A percentile compares a stretch with the other conserved stretches of the same genome.
Conservation (phyloP, 2,888 invertebrate genomes). For the Drosophila mercatorum region DNA sequence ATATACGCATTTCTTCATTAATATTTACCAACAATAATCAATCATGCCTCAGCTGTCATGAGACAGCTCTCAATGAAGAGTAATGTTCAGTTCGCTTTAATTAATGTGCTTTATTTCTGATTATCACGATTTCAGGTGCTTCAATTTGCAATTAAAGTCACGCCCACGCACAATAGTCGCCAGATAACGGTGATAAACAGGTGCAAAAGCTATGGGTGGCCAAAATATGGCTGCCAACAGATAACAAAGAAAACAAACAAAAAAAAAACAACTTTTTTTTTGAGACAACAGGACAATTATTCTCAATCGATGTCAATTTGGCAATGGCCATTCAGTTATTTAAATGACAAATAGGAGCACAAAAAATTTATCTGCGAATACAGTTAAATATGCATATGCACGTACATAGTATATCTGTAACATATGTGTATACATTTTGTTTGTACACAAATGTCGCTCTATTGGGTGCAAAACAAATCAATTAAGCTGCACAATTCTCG, state of each 20-base stretch:
- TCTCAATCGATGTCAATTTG: slow-evolving; percentile 72
- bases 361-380: slow-evolving; percentile 19
- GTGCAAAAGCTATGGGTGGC: slow-evolving; percentile 12
- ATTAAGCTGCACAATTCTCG: slow-evolving; percentile 63
- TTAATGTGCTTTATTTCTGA: slow-evolving; percentile 16
- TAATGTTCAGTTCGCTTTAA: slow-evolving; percentile 2
- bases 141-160: slow-evolving; percentile 22
- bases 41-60: neutral
- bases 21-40: neutral
- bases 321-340: slow-evolving; percentile 54
- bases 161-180: slow-evolving; percentile 2
- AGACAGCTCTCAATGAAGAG: neutral
- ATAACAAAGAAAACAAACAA: slow-evolving; percentile 11
- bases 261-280: slow-evolving; percentile 1
- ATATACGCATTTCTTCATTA: neutral
- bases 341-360: slow-evolving; percentile 43
- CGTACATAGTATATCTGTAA: neutral
- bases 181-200: slow-evolving; percentile 19
- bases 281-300: slow-evolving; percentile 50
- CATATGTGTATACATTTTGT: slow-evolving; percentile 15
- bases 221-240: slow-evolving; percentile 3
- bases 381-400: neutral
- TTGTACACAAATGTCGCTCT: slow-evolving; percentile 43
- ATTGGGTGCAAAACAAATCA: slow-evolving; percentile 77
- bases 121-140: slow-evolving; percentile 22